Percentiles rank a stretch among this genome's conserved stretches.
Evolutionary conservation across 2,113 vertebrate species (phyloP).

Genomic region (Ondatra zibethicus): DNA sequence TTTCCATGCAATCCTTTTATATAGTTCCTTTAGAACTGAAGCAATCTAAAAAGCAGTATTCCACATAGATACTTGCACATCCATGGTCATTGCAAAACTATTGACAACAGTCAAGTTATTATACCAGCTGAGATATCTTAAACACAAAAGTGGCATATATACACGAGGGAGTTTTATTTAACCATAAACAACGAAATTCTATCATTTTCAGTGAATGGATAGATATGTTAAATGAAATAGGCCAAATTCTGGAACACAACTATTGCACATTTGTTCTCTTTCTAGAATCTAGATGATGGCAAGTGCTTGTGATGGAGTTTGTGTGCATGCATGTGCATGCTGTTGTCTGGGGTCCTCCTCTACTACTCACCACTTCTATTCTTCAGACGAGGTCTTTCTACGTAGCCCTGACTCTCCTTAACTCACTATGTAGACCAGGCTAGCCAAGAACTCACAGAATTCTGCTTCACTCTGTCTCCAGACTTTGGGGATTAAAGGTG

Average conservation of each 20-base stretch:
- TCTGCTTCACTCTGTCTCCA: background rate
- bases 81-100: background rate
- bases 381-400: background rate
- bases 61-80: background rate
- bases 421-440: background rate
- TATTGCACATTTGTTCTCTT: background rate
- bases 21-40: background rate
- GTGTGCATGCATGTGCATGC: background rate
- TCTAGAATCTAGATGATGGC: background rate
- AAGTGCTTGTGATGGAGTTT: background rate
- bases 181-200: background rate
- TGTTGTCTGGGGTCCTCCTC: background rate
- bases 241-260: background rate
- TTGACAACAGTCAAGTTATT: background rate
- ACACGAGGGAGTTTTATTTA: background rate
- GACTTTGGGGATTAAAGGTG: background rate
- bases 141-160: background rate
- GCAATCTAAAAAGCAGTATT: background rate
- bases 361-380: background rate
- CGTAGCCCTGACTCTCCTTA: background rate
- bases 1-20: background rate
- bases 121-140: background rate
- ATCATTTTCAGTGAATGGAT: background rate
- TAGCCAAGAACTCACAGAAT: background rate
- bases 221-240: background rate